These are phyloP conservation scores for Cydia splendana DNA, from an alignment of 1,140 invertebrate species.

Conservation along the genomic window DNA sequence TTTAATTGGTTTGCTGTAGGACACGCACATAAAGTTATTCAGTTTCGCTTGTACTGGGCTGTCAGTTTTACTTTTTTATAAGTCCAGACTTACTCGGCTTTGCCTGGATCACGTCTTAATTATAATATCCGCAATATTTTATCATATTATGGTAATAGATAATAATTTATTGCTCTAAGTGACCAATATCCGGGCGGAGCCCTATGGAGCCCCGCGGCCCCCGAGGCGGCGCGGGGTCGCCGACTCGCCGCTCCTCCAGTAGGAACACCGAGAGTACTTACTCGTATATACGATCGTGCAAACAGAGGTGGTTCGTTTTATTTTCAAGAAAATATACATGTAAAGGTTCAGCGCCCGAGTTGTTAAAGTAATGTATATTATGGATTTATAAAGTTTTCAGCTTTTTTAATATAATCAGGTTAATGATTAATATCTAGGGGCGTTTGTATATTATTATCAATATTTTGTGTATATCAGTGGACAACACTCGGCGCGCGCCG, in stretches of 20 bases:
- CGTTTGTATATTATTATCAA: conserved; percentile 68
- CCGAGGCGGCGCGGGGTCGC: conserved; percentile 6
- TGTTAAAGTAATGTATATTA: conserved; percentile 68
- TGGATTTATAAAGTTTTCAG: conserved; percentile 69
- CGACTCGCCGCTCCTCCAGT: conserved; percentile 36
- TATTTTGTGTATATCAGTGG: conserved; percentile 72
- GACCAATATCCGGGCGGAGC: conserved; percentile 46
- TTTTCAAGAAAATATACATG: conserved; percentile 42
- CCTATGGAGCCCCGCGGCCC: neutral
- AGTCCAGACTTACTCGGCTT: conserved; percentile 45
- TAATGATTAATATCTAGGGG: conserved; percentile 55
- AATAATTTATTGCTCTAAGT: conserved; percentile 59
- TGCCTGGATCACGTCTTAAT: conserved; percentile 52
- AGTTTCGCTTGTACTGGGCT: conserved; percentile 43
- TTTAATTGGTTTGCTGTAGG: conserved; percentile 53
- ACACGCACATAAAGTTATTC: conserved; percentile 48
- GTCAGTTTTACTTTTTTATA: conserved; percentile 48
- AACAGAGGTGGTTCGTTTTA: conserved; percentile 46
- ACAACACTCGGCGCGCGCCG: conserved; percentile 58
- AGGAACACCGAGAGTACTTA: conserved; percentile 67
- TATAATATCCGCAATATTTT: conserved; percentile 66
- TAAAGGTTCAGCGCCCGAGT: conserved; percentile 54
- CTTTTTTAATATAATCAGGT: conserved; percentile 74
- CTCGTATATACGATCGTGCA: conserved; percentile 22
- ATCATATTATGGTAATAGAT: conserved; percentile 55